phyloP scores from a whole-genome alignment of 2,888 invertebrate genomes.

The Phrixothrix hirtus region DNA sequence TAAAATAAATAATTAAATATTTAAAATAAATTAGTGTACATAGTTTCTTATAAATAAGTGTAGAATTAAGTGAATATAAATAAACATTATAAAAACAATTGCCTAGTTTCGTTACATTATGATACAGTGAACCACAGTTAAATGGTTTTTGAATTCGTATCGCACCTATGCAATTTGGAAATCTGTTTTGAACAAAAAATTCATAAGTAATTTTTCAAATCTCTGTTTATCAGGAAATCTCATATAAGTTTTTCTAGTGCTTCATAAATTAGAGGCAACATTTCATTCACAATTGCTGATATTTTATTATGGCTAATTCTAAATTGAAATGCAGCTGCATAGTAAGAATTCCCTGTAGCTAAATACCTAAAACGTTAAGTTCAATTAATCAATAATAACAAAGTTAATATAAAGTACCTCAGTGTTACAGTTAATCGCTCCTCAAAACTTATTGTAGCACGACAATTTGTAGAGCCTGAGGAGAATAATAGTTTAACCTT shows the following conservation, averaged over 20 bases:
- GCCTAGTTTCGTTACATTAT: too few species aligned
- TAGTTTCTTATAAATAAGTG: too few species aligned
- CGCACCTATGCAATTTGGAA: background rate
- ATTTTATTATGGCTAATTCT: constrained; percentile 1
- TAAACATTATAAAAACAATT: too few species aligned
- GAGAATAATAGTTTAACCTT: background rate
- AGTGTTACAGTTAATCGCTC: background rate
- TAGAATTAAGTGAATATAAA: too few species aligned
- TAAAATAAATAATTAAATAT: too few species aligned
- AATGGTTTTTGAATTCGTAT: background rate
- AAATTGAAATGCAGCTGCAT: background rate
- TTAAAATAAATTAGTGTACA: too few species aligned
- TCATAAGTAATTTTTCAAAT: background rate
- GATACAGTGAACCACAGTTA: background rate
- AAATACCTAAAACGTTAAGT: background rate
- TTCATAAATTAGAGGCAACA: background rate
- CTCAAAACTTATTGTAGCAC: background rate
- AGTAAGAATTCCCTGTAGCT: background rate
- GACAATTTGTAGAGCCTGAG: background rate
- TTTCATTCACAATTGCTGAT: background rate
- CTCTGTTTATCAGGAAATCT: too few species aligned
- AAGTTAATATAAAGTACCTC: background rate
- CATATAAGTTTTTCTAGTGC: background rate
- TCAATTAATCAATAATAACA: background rate
- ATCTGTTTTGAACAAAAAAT: background rate